Percentiles rank a stretch among this genome's conserved stretches.
phyloP scores from a whole-genome alignment of 2,888 invertebrate species.

The Volucella bombylans region DNA sequence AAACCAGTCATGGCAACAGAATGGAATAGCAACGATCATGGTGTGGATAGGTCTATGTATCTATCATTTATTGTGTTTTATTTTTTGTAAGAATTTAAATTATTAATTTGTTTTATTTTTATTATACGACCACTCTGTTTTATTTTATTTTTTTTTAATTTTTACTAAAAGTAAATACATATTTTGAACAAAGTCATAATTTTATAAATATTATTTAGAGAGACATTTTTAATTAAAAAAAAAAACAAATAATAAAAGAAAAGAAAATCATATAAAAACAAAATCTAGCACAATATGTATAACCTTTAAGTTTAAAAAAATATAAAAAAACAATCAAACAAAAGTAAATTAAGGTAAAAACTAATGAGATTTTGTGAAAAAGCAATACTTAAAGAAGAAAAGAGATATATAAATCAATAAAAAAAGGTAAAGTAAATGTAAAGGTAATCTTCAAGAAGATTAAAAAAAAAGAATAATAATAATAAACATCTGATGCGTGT shows the following conservation, averaged over 20 bases:
- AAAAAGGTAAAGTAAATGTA: constrained; percentile 14
- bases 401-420: constrained; percentile 60
- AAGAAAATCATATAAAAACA: constrained; percentile 68
- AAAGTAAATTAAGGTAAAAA: constrained; percentile 76
- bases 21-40: constrained; percentile 48
- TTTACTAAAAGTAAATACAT: constrained; percentile 64
- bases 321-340: constrained; percentile 78
- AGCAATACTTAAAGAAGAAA: constrained; percentile 70
- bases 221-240: constrained; percentile 53
- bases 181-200: constrained; percentile 69
- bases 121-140: constrained; percentile 18
- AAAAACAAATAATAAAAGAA: constrained; percentile 51
- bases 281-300: constrained; percentile 79
- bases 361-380: constrained; percentile 72
- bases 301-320: constrained; percentile 79
- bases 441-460: constrained; percentile 71
- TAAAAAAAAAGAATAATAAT: constrained; percentile 49
- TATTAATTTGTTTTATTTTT: constrained; percentile 63
- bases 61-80: constrained; percentile 63
- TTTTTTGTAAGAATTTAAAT: constrained; percentile 71
- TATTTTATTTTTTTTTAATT: constrained; percentile 47
- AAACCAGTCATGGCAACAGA: constrained; percentile 26
- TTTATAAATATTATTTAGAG: constrained; percentile 64
- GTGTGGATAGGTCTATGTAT: constrained; percentile 46
- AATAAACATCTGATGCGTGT: neutral